Evolutionary conservation across 1,140 invertebrate species (phyloP).

Genomic region (Penaeus indicus): DNA sequence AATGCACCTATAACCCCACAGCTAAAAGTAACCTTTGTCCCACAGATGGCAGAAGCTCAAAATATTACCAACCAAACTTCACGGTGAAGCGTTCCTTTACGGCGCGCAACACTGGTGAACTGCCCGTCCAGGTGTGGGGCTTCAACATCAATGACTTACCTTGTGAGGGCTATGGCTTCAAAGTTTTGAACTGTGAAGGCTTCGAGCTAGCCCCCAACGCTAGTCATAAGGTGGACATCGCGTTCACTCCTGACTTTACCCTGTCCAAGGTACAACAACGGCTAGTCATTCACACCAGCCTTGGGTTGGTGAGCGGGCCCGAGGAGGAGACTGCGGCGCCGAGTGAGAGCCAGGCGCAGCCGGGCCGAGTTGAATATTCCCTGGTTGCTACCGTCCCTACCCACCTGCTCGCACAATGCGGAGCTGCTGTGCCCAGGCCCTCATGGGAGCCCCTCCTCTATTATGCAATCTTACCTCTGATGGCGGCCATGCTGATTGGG

Average conservation of each 20-base stretch:
- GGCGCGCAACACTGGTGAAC: slow-evolving; percentile 89
- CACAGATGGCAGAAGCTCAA: slow-evolving; percentile 73
- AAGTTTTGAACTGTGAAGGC: slow-evolving; percentile 85
- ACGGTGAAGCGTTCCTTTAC: slow-evolving; percentile 87
- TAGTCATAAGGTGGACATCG: slow-evolving; percentile 88
- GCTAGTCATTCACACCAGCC: slow-evolving; percentile 74
- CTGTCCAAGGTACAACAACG: slow-evolving; percentile 81
- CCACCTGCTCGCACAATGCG: slow-evolving; percentile 82
- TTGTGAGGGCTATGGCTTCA: slow-evolving; percentile 91
- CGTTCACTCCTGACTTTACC: slow-evolving; percentile 94
- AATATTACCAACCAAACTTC: slow-evolving; percentile 77
- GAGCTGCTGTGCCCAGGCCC: slow-evolving; percentile 81
- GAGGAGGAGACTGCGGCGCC: slow-evolving; percentile 46
- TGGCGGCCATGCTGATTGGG: slow-evolving; percentile 78
- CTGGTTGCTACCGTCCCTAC: slow-evolving; percentile 86
- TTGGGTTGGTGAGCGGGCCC: slow-evolving; percentile 72
- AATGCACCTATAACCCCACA: slow-evolving; percentile 9
- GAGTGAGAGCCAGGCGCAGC: slow-evolving; percentile 72
- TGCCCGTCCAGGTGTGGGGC: slow-evolving; percentile 81
- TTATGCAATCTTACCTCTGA: slow-evolving; percentile 77
- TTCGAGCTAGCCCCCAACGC: slow-evolving; percentile 86
- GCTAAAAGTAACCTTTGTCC: slow-evolving; percentile 65
- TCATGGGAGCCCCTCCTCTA: slow-evolving; percentile 84
- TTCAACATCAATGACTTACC: slow-evolving; percentile 82
- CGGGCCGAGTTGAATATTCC: slow-evolving; percentile 78